Evolutionary conservation across 2,113 vertebrate species (phyloP).

Genomic region (Hippopotamus amphibius): DNA sequence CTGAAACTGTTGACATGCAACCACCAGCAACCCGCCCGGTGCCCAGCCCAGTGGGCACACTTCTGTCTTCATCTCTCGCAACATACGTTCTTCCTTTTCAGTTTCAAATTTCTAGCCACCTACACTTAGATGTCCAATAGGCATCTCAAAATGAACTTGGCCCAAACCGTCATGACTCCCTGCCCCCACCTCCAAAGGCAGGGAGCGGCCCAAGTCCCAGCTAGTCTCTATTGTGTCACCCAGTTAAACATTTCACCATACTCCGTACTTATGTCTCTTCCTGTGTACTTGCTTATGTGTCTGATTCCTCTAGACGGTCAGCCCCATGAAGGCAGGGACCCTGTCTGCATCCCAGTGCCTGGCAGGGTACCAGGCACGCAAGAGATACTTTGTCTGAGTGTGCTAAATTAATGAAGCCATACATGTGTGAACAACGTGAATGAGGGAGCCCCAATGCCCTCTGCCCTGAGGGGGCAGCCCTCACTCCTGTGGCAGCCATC

Average conservation of each 20-base stretch:
- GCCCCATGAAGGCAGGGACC: neutral
- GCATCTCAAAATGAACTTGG: neutral
- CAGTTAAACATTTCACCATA: neutral
- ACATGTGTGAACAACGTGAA: neutral
- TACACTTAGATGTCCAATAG: neutral
- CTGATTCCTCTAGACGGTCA: neutral
- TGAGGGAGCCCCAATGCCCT: neutral
- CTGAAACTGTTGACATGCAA: rapidly evolving
- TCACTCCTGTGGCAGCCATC: neutral
- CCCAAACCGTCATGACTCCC: neutral
- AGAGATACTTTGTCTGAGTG: neutral
- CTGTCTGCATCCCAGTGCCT: neutral
- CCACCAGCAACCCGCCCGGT: rapidly evolving
- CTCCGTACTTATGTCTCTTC: neutral
- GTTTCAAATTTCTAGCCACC: neutral
- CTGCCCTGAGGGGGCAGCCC: neutral
- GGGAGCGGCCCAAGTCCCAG: neutral
- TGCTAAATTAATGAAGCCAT: neutral
- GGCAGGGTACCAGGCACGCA: neutral
- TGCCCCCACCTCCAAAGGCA: neutral
- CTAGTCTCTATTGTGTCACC: neutral
- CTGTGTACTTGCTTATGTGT: neutral
- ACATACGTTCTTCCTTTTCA: neutral
- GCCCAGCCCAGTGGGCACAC: neutral
- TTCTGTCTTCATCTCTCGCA: neutral